A percentile compares a stretch with the other conserved stretches of the same genome.
phyloP scores from a whole-genome alignment of 2,888 invertebrate genomes.

The Argyresthia albistria region DNA sequence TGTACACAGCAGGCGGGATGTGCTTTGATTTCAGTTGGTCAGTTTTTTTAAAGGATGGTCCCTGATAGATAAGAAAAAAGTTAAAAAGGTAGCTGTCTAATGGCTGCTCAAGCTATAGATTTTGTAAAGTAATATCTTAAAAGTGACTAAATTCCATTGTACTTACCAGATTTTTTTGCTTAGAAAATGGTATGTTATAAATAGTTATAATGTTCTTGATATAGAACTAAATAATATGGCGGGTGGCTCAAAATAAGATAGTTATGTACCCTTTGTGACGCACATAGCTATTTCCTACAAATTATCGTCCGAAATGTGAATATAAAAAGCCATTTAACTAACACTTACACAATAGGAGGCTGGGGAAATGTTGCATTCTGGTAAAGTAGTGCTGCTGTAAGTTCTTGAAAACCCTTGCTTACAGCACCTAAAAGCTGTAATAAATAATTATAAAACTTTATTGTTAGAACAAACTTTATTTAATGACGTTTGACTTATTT shows the following conservation, averaged over 20 bases:
- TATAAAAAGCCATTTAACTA: background rate
- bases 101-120: background rate
- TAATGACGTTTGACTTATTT: background rate
- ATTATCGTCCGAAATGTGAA: constrained; percentile 2
- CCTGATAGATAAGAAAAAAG: constrained; percentile 41
- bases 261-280: no score
- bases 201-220: no score
- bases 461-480: background rate
- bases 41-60: constrained; percentile 74
- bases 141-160: no score
- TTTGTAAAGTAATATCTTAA: no score
- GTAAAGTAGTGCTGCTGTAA: constrained; percentile 13
- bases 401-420: constrained; percentile 4
- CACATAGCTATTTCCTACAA: no score
- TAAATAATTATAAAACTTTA: background rate
- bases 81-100: background rate
- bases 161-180: no score
- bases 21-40: constrained; percentile 72
- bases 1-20: constrained; percentile 79
- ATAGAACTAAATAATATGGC: no score
- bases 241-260: no score
- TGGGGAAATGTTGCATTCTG: constrained; percentile 31
- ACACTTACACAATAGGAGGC: constrained; percentile 30
- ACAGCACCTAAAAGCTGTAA: constrained; percentile 4
- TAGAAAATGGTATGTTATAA: no score